These are phyloP conservation scores for Sialia sialis DNA, from an alignment of 2,113 vertebrate genomes.

Conservation along the genomic window DNA sequence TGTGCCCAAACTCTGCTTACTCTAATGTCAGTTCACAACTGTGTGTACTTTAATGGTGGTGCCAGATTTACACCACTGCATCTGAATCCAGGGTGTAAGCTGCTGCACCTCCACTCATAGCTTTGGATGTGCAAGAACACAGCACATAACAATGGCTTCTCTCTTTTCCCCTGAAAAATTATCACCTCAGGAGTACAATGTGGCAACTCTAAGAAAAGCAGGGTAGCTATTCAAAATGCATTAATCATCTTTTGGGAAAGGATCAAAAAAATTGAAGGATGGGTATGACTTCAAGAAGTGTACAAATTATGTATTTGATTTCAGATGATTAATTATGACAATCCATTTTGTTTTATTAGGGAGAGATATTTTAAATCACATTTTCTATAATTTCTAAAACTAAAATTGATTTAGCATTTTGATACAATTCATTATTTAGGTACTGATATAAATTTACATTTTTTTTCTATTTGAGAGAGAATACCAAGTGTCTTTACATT, in stretches of 20 bases:
- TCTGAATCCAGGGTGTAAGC: not conserved
- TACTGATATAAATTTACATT: not conserved
- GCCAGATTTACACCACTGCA: not conserved
- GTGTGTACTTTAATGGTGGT: not conserved
- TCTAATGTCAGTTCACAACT: not conserved
- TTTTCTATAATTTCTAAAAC: not conserved
- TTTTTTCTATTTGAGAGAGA: not conserved
- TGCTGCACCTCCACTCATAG: not conserved
- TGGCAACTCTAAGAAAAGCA: not conserved
- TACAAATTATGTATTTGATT: not conserved
- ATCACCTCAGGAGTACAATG: not conserved
- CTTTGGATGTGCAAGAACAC: not conserved
- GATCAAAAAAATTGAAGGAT: not conserved
- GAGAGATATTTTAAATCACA: not conserved
- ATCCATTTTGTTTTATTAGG: not conserved
- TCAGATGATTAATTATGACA: not conserved
- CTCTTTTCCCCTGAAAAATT: not conserved
- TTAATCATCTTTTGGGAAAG: not conserved
- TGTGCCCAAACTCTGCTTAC: not conserved
- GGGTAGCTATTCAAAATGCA: not conserved
- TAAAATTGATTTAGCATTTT: slow-evolving; percentile 10
- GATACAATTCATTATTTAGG: not conserved
- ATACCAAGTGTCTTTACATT: not conserved
- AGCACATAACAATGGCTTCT: not conserved
- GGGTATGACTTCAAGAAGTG: not conserved